Base-by-base conservation (phyloP, 1,140 invertebrate genomes). In the Mamestra configurata region DNA sequence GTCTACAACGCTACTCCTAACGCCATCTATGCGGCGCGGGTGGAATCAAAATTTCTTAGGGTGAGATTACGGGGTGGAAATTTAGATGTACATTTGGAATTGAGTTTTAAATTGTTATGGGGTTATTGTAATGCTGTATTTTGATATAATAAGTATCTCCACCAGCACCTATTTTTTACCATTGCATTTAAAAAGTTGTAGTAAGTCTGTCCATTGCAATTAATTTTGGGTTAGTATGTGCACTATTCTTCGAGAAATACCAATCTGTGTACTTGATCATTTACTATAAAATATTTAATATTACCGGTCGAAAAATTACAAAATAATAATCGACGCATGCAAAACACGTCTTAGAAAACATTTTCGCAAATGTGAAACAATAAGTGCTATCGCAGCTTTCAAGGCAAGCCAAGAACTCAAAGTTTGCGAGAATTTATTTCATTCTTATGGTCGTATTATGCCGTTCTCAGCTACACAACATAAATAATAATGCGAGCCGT, bases 401-500 rank as follows among this genome's bases (percentile, higher is more conserved):
- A 82, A 89, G 84, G 79, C 85, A 86, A 87, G 86, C 88, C 86
- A 89, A 90, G 88, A 91, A 87, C 91, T 91, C 88, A 90, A 92
- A 91, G 83, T 94, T 90, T 92, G 88, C 59, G 90, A 87, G 89
- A 92, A 93, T 92, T 93, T 94, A 93, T 94, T 90, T 93, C 88
- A 88, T 93, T 93, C 90, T 93, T 93, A 94, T 94, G 88, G 89
- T 88, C 89, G 89, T 94, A 93, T 94, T 93, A 94, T 92, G 88
- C 91, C 87, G 88, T 91, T 92, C 89, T 88, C 92, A 91, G 88
- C 90, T 90, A 94, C 91, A 94, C 92, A 94, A 93, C 89, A 94
- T 93, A 94, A 93, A 94, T 94, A 94, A 94, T 93, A 94, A 93
- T 92, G 91, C 87, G 86, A 88, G 73, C 88, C 86, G 90, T 94